Evolutionary conservation across 2,113 vertebrate genomes (phyloP).

Genomic region (Phylloscopus trochiloides): DNA sequence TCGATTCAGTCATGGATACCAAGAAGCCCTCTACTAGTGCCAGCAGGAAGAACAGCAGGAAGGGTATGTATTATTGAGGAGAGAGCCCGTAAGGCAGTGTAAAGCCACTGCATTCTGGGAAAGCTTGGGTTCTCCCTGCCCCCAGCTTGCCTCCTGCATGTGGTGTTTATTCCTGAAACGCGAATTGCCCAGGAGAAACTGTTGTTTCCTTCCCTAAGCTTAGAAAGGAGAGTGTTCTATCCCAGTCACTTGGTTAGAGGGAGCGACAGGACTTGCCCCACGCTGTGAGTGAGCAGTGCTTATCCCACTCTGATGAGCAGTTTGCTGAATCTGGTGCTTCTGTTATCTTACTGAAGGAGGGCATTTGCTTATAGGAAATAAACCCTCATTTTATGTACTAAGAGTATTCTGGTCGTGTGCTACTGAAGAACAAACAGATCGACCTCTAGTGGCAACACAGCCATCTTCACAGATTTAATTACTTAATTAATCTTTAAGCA

Average conservation of each 20-base stretch:
- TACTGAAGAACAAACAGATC: not conserved
- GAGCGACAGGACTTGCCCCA: not conserved
- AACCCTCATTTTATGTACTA: not conserved
- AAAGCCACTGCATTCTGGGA: not conserved
- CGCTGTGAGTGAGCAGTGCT: not conserved
- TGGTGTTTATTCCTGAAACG: not conserved
- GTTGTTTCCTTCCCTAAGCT: not conserved
- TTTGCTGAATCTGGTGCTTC: not conserved
- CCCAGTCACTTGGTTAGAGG: not conserved
- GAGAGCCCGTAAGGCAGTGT: not conserved
- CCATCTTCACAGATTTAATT: not conserved
- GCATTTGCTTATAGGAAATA: not conserved
- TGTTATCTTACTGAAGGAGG: not conserved
- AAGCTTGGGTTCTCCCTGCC: not conserved
- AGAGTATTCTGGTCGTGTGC: not conserved
- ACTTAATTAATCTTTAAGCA: not conserved
- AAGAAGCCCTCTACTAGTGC: slow-evolving; percentile 79
- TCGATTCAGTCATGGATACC: slow-evolving; percentile 84
- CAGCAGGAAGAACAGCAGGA: slow-evolving; percentile 77
- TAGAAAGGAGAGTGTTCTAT: not conserved
- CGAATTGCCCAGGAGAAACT: not conserved
- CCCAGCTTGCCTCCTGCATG: not conserved
- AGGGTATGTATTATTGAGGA: slow-evolving; percentile 75
- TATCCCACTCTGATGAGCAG: not conserved
- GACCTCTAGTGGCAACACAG: slow-evolving; percentile 13